Base-by-base conservation (phyloP, 1,140 invertebrate genomes). In the Lutraria rhynchaena region DNA sequence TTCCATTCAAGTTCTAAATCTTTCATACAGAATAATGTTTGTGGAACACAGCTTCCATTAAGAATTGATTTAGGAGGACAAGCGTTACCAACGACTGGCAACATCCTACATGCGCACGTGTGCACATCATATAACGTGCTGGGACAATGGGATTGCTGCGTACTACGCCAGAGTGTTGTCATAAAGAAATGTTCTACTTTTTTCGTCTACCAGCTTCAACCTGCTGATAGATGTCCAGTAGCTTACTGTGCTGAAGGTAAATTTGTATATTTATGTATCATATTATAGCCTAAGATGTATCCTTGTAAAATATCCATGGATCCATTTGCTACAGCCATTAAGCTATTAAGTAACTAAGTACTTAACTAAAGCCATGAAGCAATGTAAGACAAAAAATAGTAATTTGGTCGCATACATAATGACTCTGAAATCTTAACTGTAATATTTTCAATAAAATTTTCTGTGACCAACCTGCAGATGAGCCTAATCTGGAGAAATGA, bases 81-180 rank as follows among this genome's bases (percentile, higher is more conserved):
- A 24, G 0, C 29, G 3, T n/a, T 80, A 13, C 81, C 83, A 0
- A 53, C 17, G 0, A 58, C 70, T 0, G 65, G 67, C n/a, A 9
- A 75, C n/a, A 81, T 33, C 4, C 24, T 83, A 13, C 1, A 60
- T 0, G 83, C 77, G 17, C 57, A 17, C 24, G 71, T 76, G 3
- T 87, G 85, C 49, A 75, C 83, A 1, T 83, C 85, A 11, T 87
- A 57, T 73, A 65, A 82, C 41, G 65, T 87, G 2, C 80, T 87
- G 2, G 83, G 82, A 3, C n/a, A 53, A 29, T 71, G 78, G 49
- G 85, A 87, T 78, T 87, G 85, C 73, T 87, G 85, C 57, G 85
- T 87, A 4, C 74, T 85, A 0, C 61, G 85, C 15, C 81, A 85
- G 67, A 31, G 37, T 0, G 41, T 77, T 15, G 41, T 9, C 3